Evolutionary conservation across 2,113 vertebrate species (phyloP).

Genomic region (Macquaria ambigua): DNA sequence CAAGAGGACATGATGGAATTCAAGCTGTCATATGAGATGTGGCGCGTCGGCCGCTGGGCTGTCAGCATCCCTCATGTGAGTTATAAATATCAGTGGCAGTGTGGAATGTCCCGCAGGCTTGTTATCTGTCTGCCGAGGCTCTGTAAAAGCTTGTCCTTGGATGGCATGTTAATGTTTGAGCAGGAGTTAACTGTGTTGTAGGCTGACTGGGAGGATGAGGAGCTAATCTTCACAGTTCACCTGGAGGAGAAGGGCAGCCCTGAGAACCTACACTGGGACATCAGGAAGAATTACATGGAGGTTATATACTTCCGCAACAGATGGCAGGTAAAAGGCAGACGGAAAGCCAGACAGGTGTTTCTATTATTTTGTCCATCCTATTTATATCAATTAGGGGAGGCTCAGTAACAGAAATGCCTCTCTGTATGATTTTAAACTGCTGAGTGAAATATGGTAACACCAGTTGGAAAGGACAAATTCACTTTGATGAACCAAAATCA

Average conservation of each 20-base stretch:
- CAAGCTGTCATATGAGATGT: slow-evolving; percentile 86
- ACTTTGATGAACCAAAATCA: neutral
- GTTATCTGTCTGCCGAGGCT: slow-evolving; percentile 43
- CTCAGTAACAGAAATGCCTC: too few species aligned
- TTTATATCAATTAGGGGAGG: neutral
- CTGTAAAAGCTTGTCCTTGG: slow-evolving; percentile 53
- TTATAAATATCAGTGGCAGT: slow-evolving; percentile 56
- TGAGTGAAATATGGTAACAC: neutral
- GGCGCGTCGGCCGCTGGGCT: slow-evolving; percentile 81
- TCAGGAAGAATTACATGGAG: slow-evolving; percentile 79
- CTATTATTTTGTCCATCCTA: neutral
- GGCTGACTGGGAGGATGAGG: slow-evolving; percentile 71
- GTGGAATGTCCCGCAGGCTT: slow-evolving; percentile 45
- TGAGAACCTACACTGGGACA: slow-evolving; percentile 84
- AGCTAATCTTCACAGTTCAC: slow-evolving; percentile 80
- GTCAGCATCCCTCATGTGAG: slow-evolving; percentile 83
- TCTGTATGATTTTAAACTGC: too few species aligned
- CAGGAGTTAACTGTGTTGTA: slow-evolving; percentile 45
- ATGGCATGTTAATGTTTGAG: slow-evolving; percentile 52
- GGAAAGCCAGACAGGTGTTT: neutral
- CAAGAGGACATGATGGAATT: slow-evolving; percentile 85
- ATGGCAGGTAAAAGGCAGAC: slow-evolving; percentile 77
- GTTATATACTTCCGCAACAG: slow-evolving; percentile 76
- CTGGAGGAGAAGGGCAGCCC: slow-evolving; percentile 81
- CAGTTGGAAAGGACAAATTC: neutral